Conservation (phyloP, 2,888 invertebrate species). For the Drosophila flavopinicola region DNA sequence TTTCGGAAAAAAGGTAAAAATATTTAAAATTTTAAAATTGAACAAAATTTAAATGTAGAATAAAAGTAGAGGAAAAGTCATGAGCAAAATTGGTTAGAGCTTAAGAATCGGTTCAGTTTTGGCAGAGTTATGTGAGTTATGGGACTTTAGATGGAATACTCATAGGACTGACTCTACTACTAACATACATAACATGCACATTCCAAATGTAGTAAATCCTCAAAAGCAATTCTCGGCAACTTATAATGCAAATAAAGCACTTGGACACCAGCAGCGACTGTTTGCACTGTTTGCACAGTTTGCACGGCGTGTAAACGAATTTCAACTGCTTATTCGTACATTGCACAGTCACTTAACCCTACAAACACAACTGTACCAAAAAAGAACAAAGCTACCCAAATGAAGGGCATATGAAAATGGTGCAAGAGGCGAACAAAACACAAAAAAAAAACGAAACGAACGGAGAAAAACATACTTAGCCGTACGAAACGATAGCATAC, state of each 20-base stretch:
- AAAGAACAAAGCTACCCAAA: slow-evolving; percentile 72
- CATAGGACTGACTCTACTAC: too few relatives aligned
- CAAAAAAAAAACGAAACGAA: slow-evolving; percentile 19
- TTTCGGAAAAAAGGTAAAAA: too few relatives aligned
- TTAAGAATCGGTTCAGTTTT: too few relatives aligned
- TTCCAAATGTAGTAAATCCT: too few relatives aligned
- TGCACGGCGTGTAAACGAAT: slow-evolving; percentile 26
- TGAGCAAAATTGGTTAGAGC: too few relatives aligned
- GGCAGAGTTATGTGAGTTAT: too few relatives aligned
- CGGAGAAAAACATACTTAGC: slow-evolving; percentile 47
- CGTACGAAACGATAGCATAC: slow-evolving; percentile 35
- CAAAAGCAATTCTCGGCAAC: not conserved
- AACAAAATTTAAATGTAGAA: too few relatives aligned
- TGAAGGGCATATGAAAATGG: slow-evolving; percentile 74
- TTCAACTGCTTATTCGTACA: slow-evolving; percentile 41
- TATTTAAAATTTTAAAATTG: too few relatives aligned
- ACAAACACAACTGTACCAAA: slow-evolving; percentile 72
- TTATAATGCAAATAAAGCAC: not conserved
- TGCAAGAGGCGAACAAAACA: slow-evolving; percentile 38
- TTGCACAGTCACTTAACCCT: slow-evolving; percentile 64
- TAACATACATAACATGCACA: too few relatives aligned
- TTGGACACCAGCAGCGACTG: slow-evolving; percentile 2
- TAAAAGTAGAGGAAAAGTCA: too few relatives aligned
- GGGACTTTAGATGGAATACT: too few relatives aligned
- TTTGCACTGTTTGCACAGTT: slow-evolving; percentile 7